These are phyloP conservation scores for Macrophya alboannulata DNA, from an alignment of 2,888 invertebrate species.

Conservation along the genomic window DNA sequence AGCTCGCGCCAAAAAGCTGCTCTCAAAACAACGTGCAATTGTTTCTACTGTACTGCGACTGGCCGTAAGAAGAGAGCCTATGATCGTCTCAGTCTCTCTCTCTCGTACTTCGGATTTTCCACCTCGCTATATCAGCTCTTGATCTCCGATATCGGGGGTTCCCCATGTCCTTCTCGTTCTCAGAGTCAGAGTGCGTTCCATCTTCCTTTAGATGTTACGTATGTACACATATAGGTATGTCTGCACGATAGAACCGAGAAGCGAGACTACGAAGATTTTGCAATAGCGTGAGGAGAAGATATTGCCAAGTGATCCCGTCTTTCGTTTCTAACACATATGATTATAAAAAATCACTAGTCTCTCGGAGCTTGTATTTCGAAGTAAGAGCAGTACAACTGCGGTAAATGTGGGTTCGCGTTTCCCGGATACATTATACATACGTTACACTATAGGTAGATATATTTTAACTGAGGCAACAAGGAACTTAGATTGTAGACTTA, in stretches of 20 bases:
- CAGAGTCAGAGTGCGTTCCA: not conserved
- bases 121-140: slow-evolving; percentile 2
- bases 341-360: not conserved
- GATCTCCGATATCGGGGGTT: slow-evolving; percentile 17
- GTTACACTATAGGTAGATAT: too few species aligned
- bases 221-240: not conserved
- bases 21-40: not conserved
- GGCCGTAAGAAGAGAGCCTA: not conserved
- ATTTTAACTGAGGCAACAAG: not conserved
- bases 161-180: not conserved
- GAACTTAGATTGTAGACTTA: not conserved
- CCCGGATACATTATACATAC: slow-evolving; percentile 8
- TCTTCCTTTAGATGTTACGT: not conserved
- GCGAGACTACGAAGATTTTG: not conserved
- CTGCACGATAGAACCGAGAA: not conserved
- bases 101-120: not conserved
- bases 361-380: not conserved
- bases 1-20: not conserved
- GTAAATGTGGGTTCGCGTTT: slow-evolving; percentile 46
- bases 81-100: not conserved
- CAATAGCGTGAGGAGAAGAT: not conserved
- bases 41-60: not conserved
- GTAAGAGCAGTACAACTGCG: not conserved
- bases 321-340: not conserved
- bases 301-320: not conserved